Evolutionary conservation across 2,888 invertebrate genomes (phyloP).

Genomic region (Scrobipalpa costella): DNA sequence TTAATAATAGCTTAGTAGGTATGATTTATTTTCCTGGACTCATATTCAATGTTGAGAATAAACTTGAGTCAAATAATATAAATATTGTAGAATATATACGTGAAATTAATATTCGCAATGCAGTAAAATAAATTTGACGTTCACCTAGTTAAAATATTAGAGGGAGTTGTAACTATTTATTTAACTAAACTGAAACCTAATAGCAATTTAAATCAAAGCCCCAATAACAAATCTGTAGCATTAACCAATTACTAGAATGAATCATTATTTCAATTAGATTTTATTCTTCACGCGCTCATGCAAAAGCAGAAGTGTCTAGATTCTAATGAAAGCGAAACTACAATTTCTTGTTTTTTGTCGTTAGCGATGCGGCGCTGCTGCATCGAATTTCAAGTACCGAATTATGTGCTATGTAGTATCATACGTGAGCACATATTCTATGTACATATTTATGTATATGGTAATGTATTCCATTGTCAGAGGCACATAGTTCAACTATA

Average conservation of each 20-base stretch:
- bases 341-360: slow-evolving; percentile 1
- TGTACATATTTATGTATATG: slow-evolving; percentile 6
- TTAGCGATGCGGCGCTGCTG: neutral
- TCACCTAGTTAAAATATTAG: no score
- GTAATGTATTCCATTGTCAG: slow-evolving; percentile 22
- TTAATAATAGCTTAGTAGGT: neutral
- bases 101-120: no score
- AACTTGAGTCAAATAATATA: no score
- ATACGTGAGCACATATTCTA: neutral
- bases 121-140: no score
- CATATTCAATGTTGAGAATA: no score
- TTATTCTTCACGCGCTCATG: no score
- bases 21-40: no score
- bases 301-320: neutral
- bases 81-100: no score
- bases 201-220: no score
- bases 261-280: neutral
- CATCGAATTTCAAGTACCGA: neutral
- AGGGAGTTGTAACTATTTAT: no score
- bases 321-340: neutral
- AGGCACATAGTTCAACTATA: slow-evolving; percentile 16
- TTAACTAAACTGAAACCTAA: no score
- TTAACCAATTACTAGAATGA: neutral
- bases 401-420: neutral
- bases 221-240: no score